Evolutionary conservation across 2,888 invertebrate genomes (phyloP), one percentile per base, ranked within the genome.

Genomic region (Hedya salicella): DNA sequence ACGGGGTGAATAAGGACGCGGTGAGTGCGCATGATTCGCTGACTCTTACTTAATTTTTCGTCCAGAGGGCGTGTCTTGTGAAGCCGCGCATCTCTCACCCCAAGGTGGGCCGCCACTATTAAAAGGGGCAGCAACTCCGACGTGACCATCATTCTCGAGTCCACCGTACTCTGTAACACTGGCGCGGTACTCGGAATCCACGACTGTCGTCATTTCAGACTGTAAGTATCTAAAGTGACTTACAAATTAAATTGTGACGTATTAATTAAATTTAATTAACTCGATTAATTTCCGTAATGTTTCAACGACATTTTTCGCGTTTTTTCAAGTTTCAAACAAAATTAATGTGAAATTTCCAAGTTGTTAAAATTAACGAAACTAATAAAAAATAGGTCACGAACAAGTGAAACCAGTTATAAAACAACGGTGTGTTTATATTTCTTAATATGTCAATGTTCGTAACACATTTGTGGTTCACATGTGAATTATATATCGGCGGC

Each of bases 181-280:
- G 86, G 81, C 85, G 67, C 78, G 80, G 1, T 81, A 82, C 67
- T 81, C 83, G 14, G 83, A 84, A 14, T 77, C 85, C 0, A 83
- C 83, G 13, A 83, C 85, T 0, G 75, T 87, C 77, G 82, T 85
- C 39, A 75, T 86, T 59, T 69, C 73, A 5, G 87, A 85, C 57
- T 70, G 87, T 87, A 75, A 75, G 75, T 73, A 70, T 68, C 36
- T 16, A 30, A 40, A 19, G 16, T 61, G 11, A 48, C 21, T 13
- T 3, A 9, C 30, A 25, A 14, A 36, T 25, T 32, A n/a, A 16
- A 60, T 39, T 19, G n/a, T n/a, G n/a, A n/a, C n/a, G n/a, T n/a
- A n/a, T n/a, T n/a, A n/a, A n/a, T n/a, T n/a, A n/a, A n/a, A n/a
- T n/a, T n/a, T n/a, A n/a, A n/a, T n/a, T n/a, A n/a, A n/a, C n/a